These are phyloP conservation scores for Clarias magur DNA, from an alignment of 2,113 vertebrate species.

Conservation along the genomic window DNA sequence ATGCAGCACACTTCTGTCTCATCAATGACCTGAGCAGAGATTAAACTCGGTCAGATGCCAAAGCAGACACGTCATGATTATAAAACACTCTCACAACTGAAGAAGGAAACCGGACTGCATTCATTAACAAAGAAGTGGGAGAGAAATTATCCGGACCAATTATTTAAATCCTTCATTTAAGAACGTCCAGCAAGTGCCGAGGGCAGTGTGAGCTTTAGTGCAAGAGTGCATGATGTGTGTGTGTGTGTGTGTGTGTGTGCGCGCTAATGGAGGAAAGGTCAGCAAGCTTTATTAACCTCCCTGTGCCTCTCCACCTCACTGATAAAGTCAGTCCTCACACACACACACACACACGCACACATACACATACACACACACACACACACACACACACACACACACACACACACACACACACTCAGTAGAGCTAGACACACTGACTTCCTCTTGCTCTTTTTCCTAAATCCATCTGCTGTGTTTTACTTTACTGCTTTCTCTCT, in stretches of 20 bases:
- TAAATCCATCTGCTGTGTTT: background rate
- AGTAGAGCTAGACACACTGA: background rate
- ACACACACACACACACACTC: background rate
- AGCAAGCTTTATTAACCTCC: conserved; percentile 80
- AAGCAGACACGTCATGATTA: background rate
- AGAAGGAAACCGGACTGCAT: background rate
- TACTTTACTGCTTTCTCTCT: background rate
- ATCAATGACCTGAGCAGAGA: background rate
- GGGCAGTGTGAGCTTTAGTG: conserved; percentile 50
- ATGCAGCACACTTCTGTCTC: background rate
- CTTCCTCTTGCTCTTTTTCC: background rate
- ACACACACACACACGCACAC: conserved; percentile 6
- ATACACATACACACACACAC: conserved; percentile 1
- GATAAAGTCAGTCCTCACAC: conserved; percentile 72
- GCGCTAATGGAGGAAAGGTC: conserved; percentile 70
- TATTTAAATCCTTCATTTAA: conserved; percentile 82
- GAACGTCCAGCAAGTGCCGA: conserved; percentile 72
- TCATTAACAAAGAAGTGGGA: background rate
- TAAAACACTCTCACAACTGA: background rate
- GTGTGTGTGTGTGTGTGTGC: conserved; percentile 47
- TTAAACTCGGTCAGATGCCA: background rate
- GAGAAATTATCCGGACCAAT: conserved; percentile 66
- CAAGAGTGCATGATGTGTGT: background rate
- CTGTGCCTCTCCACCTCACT: conserved; percentile 62
- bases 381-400: conserved; percentile 6